Evolutionary conservation across 2,797 vertebrate species (phyloP).

Genomic region (Fringilla coelebs): DNA sequence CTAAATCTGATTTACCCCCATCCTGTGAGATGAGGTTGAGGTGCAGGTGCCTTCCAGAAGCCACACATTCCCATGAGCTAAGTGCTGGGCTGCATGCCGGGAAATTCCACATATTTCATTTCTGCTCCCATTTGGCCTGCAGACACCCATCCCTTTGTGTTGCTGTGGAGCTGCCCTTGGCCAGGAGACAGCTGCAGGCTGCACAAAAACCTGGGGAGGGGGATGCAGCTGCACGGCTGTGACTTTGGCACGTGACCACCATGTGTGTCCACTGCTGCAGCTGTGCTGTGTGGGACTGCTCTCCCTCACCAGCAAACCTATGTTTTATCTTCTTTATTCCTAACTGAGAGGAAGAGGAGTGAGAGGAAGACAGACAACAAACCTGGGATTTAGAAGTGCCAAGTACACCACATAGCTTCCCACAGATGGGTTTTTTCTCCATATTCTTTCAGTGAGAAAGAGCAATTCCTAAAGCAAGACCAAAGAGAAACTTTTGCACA

Average conservation of each 20-base stretch:
- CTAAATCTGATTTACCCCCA: background rate
- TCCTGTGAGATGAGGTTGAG: background rate
- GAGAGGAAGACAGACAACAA: background rate
- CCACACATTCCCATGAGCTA: background rate
- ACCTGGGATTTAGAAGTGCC: background rate
- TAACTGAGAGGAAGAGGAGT: background rate
- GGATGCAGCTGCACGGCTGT: background rate
- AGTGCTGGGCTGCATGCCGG: fast-evolving
- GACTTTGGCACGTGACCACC: fast-evolving
- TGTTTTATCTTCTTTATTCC: background rate
- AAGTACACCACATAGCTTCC: background rate
- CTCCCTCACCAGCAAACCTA: background rate
- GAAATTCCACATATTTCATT: background rate
- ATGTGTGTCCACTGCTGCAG: fast-evolving
- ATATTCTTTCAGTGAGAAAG: background rate
- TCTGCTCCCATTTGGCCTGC: background rate
- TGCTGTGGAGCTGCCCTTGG: background rate
- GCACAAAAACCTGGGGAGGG: background rate
- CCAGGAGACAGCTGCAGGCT: background rate
- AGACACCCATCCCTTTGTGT: background rate
- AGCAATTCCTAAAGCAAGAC: background rate
- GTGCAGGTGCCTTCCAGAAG: background rate
- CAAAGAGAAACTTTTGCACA: background rate
- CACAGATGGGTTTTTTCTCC: background rate
- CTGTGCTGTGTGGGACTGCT: background rate